These are phyloP conservation scores for Raja brachyura DNA, from an alignment of 2,113 vertebrate genomes.

Conservation along the genomic window DNA sequence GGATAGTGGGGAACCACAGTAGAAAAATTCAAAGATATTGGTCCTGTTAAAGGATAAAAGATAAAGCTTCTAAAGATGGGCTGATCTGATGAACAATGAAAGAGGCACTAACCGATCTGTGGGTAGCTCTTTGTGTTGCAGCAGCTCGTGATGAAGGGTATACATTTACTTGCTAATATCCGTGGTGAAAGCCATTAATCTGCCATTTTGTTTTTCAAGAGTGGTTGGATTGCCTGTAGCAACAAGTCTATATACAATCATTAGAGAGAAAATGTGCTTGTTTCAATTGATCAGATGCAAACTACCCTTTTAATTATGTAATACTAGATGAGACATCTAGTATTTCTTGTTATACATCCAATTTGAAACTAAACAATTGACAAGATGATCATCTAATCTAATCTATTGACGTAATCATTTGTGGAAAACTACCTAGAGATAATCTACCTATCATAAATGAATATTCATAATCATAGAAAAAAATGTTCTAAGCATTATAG, in stretches of 20 bases:
- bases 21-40: constrained; percentile 16
- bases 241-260: background rate
- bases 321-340: background rate
- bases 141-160: background rate
- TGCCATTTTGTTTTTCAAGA: constrained; percentile 24
- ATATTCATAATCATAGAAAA: no score
- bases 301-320: constrained; percentile 11
- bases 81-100: constrained; percentile 17
- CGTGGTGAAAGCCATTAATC: constrained; percentile 21
- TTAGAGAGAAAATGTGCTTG: constrained; percentile 35
- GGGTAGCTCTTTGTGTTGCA: background rate
- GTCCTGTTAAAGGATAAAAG: constrained; percentile 25
- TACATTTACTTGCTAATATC: constrained; percentile 24
- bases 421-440: background rate
- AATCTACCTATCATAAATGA: no score
- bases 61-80: constrained; percentile 27
- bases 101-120: background rate
- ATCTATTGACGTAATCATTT: constrained; percentile 43
- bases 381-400: constrained; percentile 50
- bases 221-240: constrained; percentile 1
- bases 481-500: no score
- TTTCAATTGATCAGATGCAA: constrained; percentile 40
- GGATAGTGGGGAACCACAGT: background rate
- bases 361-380: constrained; percentile 41
- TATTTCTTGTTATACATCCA: background rate